These are phyloP conservation scores for Hipposideros larvatus DNA, from an alignment of 2,797 vertebrate genomes.

Conservation along the genomic window DNA sequence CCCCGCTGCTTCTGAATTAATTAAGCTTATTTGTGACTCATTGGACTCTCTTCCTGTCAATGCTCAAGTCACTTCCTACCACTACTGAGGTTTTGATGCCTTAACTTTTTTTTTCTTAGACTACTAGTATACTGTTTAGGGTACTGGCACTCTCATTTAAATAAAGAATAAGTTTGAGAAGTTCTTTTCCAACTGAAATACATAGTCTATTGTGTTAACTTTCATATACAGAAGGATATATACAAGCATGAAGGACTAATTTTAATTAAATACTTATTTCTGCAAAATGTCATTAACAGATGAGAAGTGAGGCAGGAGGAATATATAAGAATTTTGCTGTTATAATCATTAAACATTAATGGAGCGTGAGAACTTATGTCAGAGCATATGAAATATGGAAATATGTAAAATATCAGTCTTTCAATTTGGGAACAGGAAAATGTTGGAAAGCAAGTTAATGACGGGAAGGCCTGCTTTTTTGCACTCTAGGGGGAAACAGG, in stretches of 20 bases:
- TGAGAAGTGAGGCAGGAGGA: not conserved
- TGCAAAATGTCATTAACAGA: slow-evolving; percentile 35
- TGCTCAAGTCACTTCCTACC: slow-evolving; percentile 47
- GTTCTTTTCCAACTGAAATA: slow-evolving; percentile 42
- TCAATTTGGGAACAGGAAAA: not conserved
- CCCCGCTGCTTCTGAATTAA: slow-evolving; percentile 60
- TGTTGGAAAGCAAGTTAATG: not conserved
- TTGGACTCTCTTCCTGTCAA: slow-evolving; percentile 34
- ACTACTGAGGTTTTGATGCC: slow-evolving; percentile 40
- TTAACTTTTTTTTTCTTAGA: slow-evolving; percentile 4
- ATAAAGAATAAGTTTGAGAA: not conserved
- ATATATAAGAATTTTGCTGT: not conserved
- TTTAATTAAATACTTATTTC: not conserved
- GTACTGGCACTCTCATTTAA: not conserved
- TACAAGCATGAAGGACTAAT: not conserved
- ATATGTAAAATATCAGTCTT: slow-evolving; percentile 12
- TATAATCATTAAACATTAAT: slow-evolving; percentile 21
- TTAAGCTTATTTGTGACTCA: slow-evolving; percentile 61
- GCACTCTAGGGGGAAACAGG: not conserved
- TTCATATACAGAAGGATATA: slow-evolving; percentile 5
- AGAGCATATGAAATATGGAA: not conserved
- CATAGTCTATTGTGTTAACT: not conserved
- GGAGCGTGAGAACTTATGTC: not conserved
- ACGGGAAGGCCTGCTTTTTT: not conserved
- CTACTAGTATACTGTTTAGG: not conserved